Evolutionary conservation across 2,888 invertebrate genomes (phyloP).

Genomic region (Stenichneumon culpator): DNA sequence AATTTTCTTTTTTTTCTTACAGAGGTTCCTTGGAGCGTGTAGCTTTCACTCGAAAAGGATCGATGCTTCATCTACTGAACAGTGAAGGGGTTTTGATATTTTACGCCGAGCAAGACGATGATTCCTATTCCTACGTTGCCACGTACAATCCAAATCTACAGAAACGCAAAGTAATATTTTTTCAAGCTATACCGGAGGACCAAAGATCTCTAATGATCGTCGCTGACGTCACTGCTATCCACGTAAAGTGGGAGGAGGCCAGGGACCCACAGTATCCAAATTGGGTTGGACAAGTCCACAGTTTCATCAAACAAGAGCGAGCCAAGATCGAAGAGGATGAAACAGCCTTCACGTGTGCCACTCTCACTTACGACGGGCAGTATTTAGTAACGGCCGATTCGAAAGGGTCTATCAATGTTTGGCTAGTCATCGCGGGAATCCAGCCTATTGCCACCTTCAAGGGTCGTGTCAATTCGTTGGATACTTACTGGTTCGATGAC

Average conservation of each 20-base stretch:
- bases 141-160: slow-evolving; percentile 76
- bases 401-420: slow-evolving; percentile 84
- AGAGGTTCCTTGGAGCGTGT: slow-evolving; percentile 69
- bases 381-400: slow-evolving; percentile 85
- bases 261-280: slow-evolving; percentile 8
- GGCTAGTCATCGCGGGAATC: slow-evolving; percentile 78
- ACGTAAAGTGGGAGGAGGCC: slow-evolving; percentile 75
- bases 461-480: slow-evolving; percentile 79
- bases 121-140: slow-evolving; percentile 66
- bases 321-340: slow-evolving; percentile 74
- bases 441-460: slow-evolving; percentile 78
- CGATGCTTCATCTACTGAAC: slow-evolving; percentile 78
- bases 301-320: slow-evolving; percentile 73
- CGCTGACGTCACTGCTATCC: slow-evolving; percentile 76
- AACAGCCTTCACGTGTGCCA: slow-evolving; percentile 74
- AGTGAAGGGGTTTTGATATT: slow-evolving; percentile 76
- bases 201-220: slow-evolving; percentile 79
- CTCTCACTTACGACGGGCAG: slow-evolving; percentile 84
- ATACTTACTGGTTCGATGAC: slow-evolving; percentile 80
- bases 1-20: slow-evolving; percentile 33
- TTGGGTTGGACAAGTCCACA: slow-evolving; percentile 68
- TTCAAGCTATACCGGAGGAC: slow-evolving; percentile 72
- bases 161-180: slow-evolving; percentile 76
- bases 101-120: slow-evolving; percentile 44
- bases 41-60: slow-evolving; percentile 72